Evolutionary conservation across 2,113 vertebrate species (phyloP), one percentile per base, ranked within the genome.

Genomic region (Corythaixoides concolor): DNA sequence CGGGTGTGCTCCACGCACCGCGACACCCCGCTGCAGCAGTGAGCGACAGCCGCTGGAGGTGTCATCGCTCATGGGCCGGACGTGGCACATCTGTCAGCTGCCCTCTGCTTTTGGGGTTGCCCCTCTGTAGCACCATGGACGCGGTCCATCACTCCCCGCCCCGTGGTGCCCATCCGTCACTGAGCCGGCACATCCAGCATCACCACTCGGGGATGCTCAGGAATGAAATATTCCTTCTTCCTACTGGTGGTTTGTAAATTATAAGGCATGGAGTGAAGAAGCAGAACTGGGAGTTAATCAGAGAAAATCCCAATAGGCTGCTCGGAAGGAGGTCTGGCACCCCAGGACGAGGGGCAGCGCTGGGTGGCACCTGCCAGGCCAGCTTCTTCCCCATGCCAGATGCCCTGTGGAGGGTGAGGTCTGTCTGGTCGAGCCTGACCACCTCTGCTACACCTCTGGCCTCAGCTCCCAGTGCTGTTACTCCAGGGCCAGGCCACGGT

Each of bases 1-100:
- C 0, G 0, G 88, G 83, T 67, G 59, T 0, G 3, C 72, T 86
- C 45, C 13, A 2, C 1, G 24, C 35, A 14, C 47, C 4, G 0
- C 1, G 0, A 13, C 33, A 32, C 33, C 41, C 55, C 3, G 0
- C 59, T n/a, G 76, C 83, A 22, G 39, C 88, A 82, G 77, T 24
- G 4, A 53, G 52, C 17, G 0, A 5, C 19, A 68, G 77, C 37
- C 0, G 4, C 69, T 53, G 90, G 75, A 73, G 53, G 33, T n/a
- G 47, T 60, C 92, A 56, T 21, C 64, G 39, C 23, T 90, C 93
- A 70, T 1, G 0, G 58, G 66, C 50, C 67, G 79, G 82, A 45
- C 4, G 1, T 0, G 0, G 72, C 66, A 74, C 85, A 85, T 83
- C 69, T 45, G 37, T 52, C 72, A 88, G 47, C 49, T 45, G 62